Evolutionary conservation across 2,797 vertebrate genomes (phyloP), one percentile per base, ranked within the genome.

Genomic region (Phrynocephalus guinanensis): DNA sequence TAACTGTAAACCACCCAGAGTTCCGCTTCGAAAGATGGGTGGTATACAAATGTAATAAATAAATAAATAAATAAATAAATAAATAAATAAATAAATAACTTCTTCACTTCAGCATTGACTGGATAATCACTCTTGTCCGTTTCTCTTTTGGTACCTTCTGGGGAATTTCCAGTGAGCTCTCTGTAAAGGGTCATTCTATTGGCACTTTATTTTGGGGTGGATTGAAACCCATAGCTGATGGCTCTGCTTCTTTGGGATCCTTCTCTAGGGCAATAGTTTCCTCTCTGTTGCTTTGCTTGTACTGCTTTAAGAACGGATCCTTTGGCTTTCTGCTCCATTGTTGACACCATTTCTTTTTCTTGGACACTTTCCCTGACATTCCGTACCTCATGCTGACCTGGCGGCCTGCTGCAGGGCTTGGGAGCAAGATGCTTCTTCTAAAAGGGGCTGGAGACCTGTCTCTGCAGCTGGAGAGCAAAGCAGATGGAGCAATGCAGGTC

Each of bases 311-410:
- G 50, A 11, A 71, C 48, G 13, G 10, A 0, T 20, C 60, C 38
- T 30, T 0, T 68, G 44, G 16, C n/a, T 63, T 52, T 83, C 67
- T 48, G 10, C 20, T 68, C 28, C 8, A 9, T 0, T 0, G 0
- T 6, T 0, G 0, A 0, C 1, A 7, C 9, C 0, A 4, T 30
- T 68, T 71, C 79, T 38, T 22, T 5, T 9, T 22, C 90, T 66
- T 82, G 0, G 0, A 0, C 38, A 66, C 50, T 84, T 79, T 84
- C 88, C 71, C 26, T 79, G 38, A 0, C 1, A 26, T 2, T 88
- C 15, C 60, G 38, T 71, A 18, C 18, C 67, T 30, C 1, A 0
- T 66, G 70, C 66, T 81, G 88, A 88, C 85, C 38, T 20, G 71
- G 67, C 78, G 71, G 20, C 63, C 56, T 81, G n/a, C 56, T 66